A percentile compares a stretch with the other conserved stretches of the same genome.
Evolutionary conservation across 2,888 invertebrate species (phyloP).

Genomic region (Archips crataeganus): DNA sequence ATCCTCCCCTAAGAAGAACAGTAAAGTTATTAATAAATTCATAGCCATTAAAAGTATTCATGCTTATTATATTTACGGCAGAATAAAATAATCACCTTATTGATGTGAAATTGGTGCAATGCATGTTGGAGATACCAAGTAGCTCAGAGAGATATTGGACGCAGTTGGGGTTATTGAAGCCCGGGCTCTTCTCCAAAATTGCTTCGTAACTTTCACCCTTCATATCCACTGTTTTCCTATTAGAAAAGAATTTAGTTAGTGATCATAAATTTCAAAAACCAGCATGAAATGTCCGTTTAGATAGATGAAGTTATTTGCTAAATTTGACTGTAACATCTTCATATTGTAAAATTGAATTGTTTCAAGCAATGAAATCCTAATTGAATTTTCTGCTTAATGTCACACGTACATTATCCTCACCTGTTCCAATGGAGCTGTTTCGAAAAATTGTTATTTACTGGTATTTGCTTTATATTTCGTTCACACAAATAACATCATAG

Average conservation of each 20-base stretch:
- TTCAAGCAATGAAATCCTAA: slow-evolving; percentile 66
- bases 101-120: slow-evolving; percentile 89
- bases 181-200: slow-evolving; percentile 92
- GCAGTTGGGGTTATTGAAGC: slow-evolving; percentile 96
- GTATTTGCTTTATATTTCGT: slow-evolving; percentile 72
- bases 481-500: slow-evolving; percentile 82
- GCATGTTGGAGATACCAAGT: slow-evolving; percentile 89
- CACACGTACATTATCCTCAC: slow-evolving; percentile 83
- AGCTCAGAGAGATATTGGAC: slow-evolving; percentile 92
- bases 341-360: slow-evolving; percentile 59
- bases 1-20: slow-evolving; percentile 86
- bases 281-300: slow-evolving; percentile 57
- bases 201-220: slow-evolving; percentile 92
- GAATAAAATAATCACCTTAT: slow-evolving; percentile 85
- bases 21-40: background rate
- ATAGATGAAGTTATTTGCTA: slow-evolving; percentile 63
- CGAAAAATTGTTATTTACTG: slow-evolving; percentile 83
- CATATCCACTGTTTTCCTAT: slow-evolving; percentile 92
- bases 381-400: slow-evolving; percentile 64
- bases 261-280: slow-evolving; percentile 50
- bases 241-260: slow-evolving; percentile 56
- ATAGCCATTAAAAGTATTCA: background rate
- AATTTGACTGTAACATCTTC: slow-evolving; percentile 57
- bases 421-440: slow-evolving; percentile 84
- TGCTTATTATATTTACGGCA: no score